Base-by-base conservation (phyloP, 2,113 vertebrate species). In the Anseranas semipalmata region DNA sequence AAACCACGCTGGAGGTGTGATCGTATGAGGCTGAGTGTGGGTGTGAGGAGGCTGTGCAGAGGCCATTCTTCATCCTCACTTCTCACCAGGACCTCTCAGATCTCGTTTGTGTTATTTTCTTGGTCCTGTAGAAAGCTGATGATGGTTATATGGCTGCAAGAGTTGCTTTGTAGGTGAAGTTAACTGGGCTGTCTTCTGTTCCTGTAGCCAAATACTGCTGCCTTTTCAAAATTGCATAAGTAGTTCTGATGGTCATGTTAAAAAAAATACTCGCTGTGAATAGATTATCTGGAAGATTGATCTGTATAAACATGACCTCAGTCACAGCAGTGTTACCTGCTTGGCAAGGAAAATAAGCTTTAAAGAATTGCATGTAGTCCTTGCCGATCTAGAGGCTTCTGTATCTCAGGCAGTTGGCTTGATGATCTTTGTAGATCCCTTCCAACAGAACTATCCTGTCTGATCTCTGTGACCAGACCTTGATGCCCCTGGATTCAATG, bases 41-140 rank as follows among this genome's bases (percentile, higher is more conserved):
- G 62, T 33, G 19, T 41, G 55, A 77, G 45, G n/a, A 53, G 56
- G 41, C 13, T 10, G 24, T 9, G 19, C 10, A 24, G 66, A 33
- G 27, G 21, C 12, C 76, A 76, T 21, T 10, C 32, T 25, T 80
- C 6, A 43, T 65, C 27, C 66, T 85, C 1, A 0, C 75, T 62
- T 73, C 73, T 60, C 39, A 15, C 52, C 27, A 0, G 1, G 9
- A 33, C 62, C 14, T 0, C 22, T 27, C 1, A 1, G 21, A 20
- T 58, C 50, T 56, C n/a, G 13, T 43, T 53, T 30, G 14, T 33
- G 52, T 15, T 12, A 7, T 74, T 58, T 20, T 55, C 55, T 84
- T 73, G n/a, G 2, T 67, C 60, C 48, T 46, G 4, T 50, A 30
- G 33, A 20, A 74, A n/a, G 52, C 1, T 17, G 25, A 12, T 53